phyloP scores from a whole-genome alignment of 2,888 invertebrate genomes.

The Chrysolina oricalcia region DNA sequence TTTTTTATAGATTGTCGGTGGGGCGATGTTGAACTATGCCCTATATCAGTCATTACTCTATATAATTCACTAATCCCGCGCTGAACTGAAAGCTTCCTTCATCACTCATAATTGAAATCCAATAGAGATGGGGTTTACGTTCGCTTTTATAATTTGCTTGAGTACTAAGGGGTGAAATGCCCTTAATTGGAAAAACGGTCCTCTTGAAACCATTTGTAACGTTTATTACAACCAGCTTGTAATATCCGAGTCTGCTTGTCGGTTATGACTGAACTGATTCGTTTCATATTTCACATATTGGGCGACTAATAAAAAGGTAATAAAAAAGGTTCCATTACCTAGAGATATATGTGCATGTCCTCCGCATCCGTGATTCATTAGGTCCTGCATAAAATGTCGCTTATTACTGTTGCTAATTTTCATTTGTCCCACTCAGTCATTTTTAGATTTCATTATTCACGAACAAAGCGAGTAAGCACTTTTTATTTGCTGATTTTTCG shows the following conservation, averaged over 20 bases:
- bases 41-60: conserved; percentile 3
- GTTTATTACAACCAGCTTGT: conserved; percentile 40
- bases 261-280: conserved; percentile 34
- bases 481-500: no score
- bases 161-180: conserved; percentile 65
- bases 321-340: not conserved
- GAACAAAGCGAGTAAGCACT: no score
- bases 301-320: conserved; percentile 21
- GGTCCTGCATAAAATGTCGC: not conserved
- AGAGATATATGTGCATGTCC: no score
- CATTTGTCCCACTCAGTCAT: no score
- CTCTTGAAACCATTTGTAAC: conserved; percentile 62
- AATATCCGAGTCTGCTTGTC: conserved; percentile 38
- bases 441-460: no score
- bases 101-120: conserved; percentile 67
- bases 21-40: not conserved
- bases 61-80: conserved; percentile 16
- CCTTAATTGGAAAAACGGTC: conserved; percentile 67
- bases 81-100: conserved; percentile 50
- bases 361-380: not conserved
- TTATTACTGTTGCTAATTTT: not conserved
- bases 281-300: conserved; percentile 29
- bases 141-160: conserved; percentile 67
- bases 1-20: no score
- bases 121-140: conserved; percentile 62